Evolutionary conservation across 2,113 vertebrate species (phyloP).

Genomic region (Crotalus viridis): DNA sequence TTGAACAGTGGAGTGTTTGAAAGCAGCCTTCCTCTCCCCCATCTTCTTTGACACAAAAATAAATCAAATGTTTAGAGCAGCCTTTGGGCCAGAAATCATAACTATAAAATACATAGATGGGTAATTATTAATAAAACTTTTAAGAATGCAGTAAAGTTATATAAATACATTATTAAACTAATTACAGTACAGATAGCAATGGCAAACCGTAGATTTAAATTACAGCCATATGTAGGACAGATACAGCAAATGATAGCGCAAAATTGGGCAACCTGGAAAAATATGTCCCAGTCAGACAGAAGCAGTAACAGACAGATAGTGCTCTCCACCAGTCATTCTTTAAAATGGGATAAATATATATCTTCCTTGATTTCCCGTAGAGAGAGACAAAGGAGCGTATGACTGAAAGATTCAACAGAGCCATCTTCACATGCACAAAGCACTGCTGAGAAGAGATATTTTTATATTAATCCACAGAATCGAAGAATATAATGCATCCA

Average conservation of each 20-base stretch:
- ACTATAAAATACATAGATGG: not conserved
- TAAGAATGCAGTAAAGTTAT: not conserved
- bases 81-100: not conserved
- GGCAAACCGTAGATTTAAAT: not conserved
- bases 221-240: not conserved
- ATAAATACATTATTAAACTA: not conserved
- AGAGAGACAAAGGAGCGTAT: not conserved
- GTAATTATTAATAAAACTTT: not conserved
- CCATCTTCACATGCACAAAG: not conserved
- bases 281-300: not conserved
- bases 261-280: not conserved
- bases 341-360: not conserved
- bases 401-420: not conserved
- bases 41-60: not conserved
- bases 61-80: not conserved
- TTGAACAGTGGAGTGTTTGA: not conserved
- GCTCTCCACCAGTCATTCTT: not conserved
- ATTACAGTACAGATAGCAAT: not conserved
- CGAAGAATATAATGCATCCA: not conserved
- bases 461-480: not conserved
- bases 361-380: not conserved
- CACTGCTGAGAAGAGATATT: not conserved
- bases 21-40: not conserved
- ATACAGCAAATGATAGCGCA: not conserved
- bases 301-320: not conserved